These are phyloP conservation scores for Homarus americanus DNA, from an alignment of 1,140 invertebrate genomes.

Conservation along the genomic window DNA sequence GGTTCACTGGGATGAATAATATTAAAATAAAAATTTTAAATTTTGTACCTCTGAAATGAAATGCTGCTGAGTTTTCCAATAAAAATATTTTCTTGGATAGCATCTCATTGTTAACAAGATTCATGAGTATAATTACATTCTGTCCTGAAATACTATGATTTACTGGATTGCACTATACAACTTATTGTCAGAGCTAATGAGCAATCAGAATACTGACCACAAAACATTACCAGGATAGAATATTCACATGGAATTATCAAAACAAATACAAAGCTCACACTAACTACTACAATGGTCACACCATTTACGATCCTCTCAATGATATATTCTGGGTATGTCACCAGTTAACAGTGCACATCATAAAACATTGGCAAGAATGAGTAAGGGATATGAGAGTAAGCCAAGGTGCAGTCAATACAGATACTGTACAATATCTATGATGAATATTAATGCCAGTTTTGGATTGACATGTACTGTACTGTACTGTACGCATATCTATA, in stretches of 20 bases:
- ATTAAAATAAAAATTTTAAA: neutral
- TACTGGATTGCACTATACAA: conserved; percentile 11
- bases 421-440: neutral
- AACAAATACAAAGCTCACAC: neutral
- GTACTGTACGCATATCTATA: too few species aligned
- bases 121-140: neutral
- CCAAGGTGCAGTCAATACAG: neutral
- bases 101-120: neutral
- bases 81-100: neutral
- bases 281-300: neutral
- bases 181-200: conserved; percentile 36
- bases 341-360: neutral
- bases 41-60: neutral
- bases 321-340: neutral
- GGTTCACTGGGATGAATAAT: neutral
- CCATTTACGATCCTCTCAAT: neutral
- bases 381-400: neutral
- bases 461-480: neutral
- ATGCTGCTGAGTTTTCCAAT: neutral
- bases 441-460: neutral
- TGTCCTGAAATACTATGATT: neutral
- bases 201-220: conserved; percentile 32
- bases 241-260: neutral
- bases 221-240: conserved; percentile 15
- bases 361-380: conserved; percentile 4